Percentiles rank a stretch among this genome's conserved stretches.
Conservation (phyloP, 1,140 invertebrate genomes). For the Cephus cinctus region DNA sequence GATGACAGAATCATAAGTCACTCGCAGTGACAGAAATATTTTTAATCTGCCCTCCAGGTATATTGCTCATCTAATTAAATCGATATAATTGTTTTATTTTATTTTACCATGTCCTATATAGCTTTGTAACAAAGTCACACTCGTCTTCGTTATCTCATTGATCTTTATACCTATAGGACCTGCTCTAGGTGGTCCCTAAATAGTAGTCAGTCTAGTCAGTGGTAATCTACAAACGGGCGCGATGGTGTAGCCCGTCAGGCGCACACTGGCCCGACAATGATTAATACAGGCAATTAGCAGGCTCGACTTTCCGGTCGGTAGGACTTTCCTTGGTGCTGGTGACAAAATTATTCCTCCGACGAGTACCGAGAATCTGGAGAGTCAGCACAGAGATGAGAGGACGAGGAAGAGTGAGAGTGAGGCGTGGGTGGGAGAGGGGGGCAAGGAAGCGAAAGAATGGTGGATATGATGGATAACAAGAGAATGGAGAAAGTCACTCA, state of each 20-base stretch:
- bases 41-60: too few species aligned
- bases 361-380: too few species aligned
- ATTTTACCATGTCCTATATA: not conserved
- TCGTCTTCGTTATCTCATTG: not conserved
- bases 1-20: too few species aligned
- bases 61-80: not conserved
- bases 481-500: too few species aligned
- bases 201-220: too few species aligned
- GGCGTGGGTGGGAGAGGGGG: not conserved
- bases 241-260: not conserved
- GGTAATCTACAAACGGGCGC: not conserved
- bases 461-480: too few species aligned
- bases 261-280: slow-evolving; percentile 3
- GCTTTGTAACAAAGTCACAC: not conserved
- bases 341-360: slow-evolving; percentile 6
- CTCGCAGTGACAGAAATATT: too few species aligned
- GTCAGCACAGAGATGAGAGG: too few species aligned
- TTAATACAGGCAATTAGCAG: slow-evolving; percentile 6
- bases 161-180: not conserved
- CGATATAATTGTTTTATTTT: not conserved
- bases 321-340: not conserved
- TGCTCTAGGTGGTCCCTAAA: too few species aligned
- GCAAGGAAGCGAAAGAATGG: slow-evolving; percentile 1
- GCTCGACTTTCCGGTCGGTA: not conserved
- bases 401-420: too few species aligned